A percentile compares a stretch with the other conserved stretches of the same genome.
phyloP scores from a whole-genome alignment of 2,797 vertebrate genomes.

The Hemitrygon akajei region DNA sequence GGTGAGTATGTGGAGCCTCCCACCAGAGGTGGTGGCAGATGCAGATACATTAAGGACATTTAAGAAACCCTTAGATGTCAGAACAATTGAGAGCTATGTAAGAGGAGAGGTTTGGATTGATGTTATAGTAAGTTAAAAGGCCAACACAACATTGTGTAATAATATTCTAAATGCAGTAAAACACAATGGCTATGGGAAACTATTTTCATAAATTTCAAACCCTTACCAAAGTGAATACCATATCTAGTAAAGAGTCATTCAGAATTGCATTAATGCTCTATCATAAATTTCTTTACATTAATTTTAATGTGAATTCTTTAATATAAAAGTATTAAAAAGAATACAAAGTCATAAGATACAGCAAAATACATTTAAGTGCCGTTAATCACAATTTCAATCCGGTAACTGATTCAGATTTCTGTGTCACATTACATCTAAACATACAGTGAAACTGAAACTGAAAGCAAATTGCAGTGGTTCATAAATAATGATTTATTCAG shows the following conservation, averaged over 20 bases:
- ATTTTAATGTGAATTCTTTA: neutral
- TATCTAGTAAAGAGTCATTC: neutral
- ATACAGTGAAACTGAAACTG: neutral
- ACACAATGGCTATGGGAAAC: neutral
- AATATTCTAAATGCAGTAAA: too few species aligned
- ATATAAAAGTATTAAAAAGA: neutral
- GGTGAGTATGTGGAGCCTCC: too few species aligned
- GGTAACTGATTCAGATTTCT: too few species aligned
- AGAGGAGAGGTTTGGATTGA: too few species aligned
- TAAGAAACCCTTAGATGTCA: too few species aligned
- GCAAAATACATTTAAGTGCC: neutral
- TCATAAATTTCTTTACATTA: neutral
- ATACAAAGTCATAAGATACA: constrained; percentile 3
- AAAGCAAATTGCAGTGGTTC: neutral
- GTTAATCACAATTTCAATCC: neutral
- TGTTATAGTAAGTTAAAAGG: too few species aligned
- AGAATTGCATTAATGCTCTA: neutral
- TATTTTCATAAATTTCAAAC: neutral
- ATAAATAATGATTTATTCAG: neutral
- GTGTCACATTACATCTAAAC: too few species aligned
- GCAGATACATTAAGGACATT: too few species aligned
- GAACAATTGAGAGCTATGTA: too few species aligned
- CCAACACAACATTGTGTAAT: too few species aligned
- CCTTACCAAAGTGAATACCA: neutral
- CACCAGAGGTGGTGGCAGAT: too few species aligned